phyloP scores from a whole-genome alignment of 2,797 vertebrate genomes.

The Gephyroberyx darwinii region DNA sequence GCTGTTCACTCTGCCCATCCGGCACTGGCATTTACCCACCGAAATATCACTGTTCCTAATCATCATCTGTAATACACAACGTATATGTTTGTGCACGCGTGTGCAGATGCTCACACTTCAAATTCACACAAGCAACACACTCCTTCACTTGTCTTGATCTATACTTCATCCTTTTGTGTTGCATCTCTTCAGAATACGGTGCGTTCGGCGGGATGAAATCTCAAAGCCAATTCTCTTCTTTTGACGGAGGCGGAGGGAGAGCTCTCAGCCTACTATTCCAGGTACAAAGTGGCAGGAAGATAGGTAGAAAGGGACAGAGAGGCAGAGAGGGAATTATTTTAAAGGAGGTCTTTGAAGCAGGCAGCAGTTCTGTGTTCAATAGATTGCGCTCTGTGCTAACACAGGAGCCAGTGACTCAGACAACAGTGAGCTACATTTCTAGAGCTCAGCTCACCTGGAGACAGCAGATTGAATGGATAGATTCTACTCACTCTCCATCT shows the following conservation, averaged over 20 bases:
- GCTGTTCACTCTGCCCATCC: conserved; percentile 68
- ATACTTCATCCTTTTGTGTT: conserved; percentile 34
- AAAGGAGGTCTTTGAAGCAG: conserved; percentile 66
- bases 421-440: conserved; percentile 52
- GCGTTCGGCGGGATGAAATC: conserved; percentile 37
- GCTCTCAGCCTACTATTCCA: conserved; percentile 55
- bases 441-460: conserved; percentile 62
- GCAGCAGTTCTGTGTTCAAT: conserved; percentile 41
- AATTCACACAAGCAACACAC: conserved; percentile 24
- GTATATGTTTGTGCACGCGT: conserved; percentile 9
- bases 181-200: conserved; percentile 39
- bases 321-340: conserved; percentile 56
- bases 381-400: conserved; percentile 49
- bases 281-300: conserved; percentile 60
- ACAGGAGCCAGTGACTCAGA: conserved; percentile 67
- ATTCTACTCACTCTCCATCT: conserved; percentile 62
- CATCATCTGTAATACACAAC: conserved; percentile 47
- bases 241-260: conserved; percentile 47
- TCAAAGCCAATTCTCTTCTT: conserved; percentile 49
- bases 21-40: conserved; percentile 71
- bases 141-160: conserved; percentile 32
- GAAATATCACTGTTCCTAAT: conserved; percentile 78
- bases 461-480: conserved; percentile 65
- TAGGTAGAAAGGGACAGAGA: conserved; percentile 48
- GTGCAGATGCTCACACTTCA: conserved; percentile 21